phyloP scores from a whole-genome alignment of 1,140 invertebrate genomes.

The Kradibia gibbosae region DNA sequence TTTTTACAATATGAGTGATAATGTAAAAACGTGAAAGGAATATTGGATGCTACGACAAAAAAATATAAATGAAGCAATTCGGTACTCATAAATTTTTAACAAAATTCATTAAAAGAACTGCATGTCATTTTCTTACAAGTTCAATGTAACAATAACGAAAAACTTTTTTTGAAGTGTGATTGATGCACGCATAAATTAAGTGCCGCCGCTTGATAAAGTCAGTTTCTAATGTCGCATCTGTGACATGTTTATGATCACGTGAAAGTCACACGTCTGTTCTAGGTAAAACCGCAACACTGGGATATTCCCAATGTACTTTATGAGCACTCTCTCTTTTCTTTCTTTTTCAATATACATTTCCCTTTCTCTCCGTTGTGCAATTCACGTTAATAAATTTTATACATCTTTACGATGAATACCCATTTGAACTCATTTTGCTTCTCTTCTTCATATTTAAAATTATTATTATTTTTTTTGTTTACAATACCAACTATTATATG shows the following conservation, averaged over 20 bases:
- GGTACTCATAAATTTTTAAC: conserved; percentile 28
- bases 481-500: too few species aligned
- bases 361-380: not conserved
- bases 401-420: not conserved
- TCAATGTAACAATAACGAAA: conserved; percentile 29
- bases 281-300: conserved; percentile 6
- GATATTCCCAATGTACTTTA: conserved; percentile 25
- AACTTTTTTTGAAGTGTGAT: conserved; percentile 37
- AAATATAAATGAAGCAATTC: conserved; percentile 20
- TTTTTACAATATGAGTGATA: too few species aligned
- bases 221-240: conserved; percentile 38
- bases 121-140: conserved; percentile 34
- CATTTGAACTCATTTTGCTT: not conserved
- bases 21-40: not conserved
- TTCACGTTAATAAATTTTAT: not conserved
- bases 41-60: too few species aligned
- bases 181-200: conserved; percentile 37
- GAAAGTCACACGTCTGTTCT: conserved; percentile 42
- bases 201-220: conserved; percentile 23
- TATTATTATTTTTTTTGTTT: not conserved
- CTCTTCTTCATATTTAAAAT: not conserved
- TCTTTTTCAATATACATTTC: conserved; percentile 4
- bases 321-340: conserved; percentile 33
- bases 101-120: not conserved
- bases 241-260: conserved; percentile 45